Percentiles rank a stretch among this genome's conserved stretches.
Evolutionary conservation across 2,888 invertebrate genomes (phyloP).

Genomic region (Aphodius sticticus): DNA sequence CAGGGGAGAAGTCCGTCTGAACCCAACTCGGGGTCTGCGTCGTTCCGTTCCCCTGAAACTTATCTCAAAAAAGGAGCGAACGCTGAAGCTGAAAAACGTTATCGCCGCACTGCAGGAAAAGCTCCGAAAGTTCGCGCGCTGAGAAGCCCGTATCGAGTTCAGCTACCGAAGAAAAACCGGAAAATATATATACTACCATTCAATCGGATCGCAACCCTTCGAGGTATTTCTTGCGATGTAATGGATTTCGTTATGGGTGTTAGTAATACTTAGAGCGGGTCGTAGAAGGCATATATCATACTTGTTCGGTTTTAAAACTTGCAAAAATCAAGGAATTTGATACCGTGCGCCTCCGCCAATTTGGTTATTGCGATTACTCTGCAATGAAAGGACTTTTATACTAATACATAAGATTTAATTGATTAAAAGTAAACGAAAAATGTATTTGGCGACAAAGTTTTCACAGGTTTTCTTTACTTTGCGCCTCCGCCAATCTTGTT

Average conservation of each 20-base stretch:
- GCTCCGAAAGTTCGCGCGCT: constrained; percentile 17
- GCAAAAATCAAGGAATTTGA: neutral
- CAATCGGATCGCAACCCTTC: neutral
- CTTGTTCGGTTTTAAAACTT: neutral
- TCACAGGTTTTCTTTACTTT: too few relatives aligned
- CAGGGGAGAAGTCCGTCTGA: neutral
- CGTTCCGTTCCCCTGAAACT: neutral
- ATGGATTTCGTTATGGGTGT: neutral
- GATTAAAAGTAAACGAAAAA: too few relatives aligned
- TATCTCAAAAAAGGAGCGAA: neutral
- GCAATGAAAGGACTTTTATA: too few relatives aligned
- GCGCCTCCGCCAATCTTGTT: too few relatives aligned
- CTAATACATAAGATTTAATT: too few relatives aligned
- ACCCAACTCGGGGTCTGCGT: neutral
- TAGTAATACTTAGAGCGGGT: neutral
- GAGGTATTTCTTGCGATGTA: neutral
- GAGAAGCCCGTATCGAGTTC: neutral
- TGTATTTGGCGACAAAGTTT: too few relatives aligned
- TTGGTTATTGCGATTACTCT: neutral
- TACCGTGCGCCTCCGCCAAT: neutral
- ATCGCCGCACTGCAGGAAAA: constrained; percentile 23
- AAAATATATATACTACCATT: neutral
- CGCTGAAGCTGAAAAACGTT: constrained; percentile 19
- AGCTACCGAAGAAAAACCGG: neutral
- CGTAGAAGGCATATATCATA: neutral